Evolutionary conservation across 2,888 invertebrate species (phyloP), one percentile per base, ranked within the genome.

Genomic region (Megaustenia siamemsis): DNA sequence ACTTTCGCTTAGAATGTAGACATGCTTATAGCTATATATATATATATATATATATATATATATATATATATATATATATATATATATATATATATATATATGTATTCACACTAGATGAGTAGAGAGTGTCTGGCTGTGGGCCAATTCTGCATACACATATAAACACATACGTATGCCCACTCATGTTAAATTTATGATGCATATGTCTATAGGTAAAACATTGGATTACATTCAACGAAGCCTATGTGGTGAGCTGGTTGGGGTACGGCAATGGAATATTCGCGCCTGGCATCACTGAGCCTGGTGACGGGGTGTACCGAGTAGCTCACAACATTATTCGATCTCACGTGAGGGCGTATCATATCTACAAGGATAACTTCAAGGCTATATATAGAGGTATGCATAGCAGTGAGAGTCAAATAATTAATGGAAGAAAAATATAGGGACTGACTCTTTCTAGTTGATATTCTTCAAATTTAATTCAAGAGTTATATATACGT

Each of bases 201-300:
- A 1, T 60, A 53, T 60, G 3, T 38, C 38, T 38, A 24, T 43
- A 82, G 92, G 91, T 93, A 0, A 90, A 96, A 90, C 95, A 94
- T 73, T 97, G 97, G 97, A 95, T 96, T 28, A 97, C 97, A 0
- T 95, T 97, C 88, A 97, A 97, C 92, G 97, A 97, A 91, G 96
- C 97, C 5, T 95, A 81, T 43, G 86, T 86, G 3, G 86, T 89
- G 21, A 88, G 89, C 35, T 88, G 86, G 84, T 77, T 89, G 28
- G 90, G 90, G 0, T 89, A 91, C 80, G 91, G 90, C 10, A 82
- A 66, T 8, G 91, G 53, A 24, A 10, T 38, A 12, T 85, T 89
- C 45, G 90, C 91, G 0, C 90, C 91, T 5, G 89, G 90, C 1
- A 85, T 87, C 28, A 63, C 86, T 6, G 88, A 89, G 6, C 88